phyloP scores from a whole-genome alignment of 35 echinoderm and acorn worm genomes.

The Acanthaster planci region DNA sequence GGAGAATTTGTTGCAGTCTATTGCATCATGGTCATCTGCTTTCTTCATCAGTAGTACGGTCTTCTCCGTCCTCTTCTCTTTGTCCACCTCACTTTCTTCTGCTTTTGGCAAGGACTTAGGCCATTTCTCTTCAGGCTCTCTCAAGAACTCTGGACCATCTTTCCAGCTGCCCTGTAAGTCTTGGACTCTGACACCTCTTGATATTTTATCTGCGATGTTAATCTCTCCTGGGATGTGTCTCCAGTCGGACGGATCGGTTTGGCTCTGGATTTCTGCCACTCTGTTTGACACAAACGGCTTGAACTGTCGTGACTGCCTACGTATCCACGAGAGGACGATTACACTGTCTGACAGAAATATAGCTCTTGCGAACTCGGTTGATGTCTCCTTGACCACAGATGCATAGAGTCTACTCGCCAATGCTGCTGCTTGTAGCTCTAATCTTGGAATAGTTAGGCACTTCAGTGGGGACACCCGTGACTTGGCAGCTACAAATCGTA shows the following conservation, averaged over 20 bases:
- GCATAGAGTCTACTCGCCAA: slow-evolving; percentile 14
- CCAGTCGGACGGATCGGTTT: slow-evolving; percentile 49
- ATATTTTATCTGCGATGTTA: slow-evolving; percentile 69
- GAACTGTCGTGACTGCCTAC: neutral
- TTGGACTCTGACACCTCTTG: slow-evolving; percentile 19
- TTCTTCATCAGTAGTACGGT: neutral
- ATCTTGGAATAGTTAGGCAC: slow-evolving; percentile 8
- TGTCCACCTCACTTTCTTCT: slow-evolving; percentile 1
- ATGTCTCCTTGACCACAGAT: slow-evolving; percentile 40
- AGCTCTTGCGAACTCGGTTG: slow-evolving; percentile 29
- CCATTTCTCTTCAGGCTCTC: slow-evolving; percentile 1
- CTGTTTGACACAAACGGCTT: slow-evolving; percentile 63
- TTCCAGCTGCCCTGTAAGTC: neutral
- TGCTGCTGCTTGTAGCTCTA: slow-evolving; percentile 25
- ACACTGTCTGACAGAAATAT: slow-evolving; percentile 18
- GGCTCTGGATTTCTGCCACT: slow-evolving; percentile 65
- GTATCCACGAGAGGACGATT: slow-evolving; percentile 11
- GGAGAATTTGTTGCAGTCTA: neutral
- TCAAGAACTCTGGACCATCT: slow-evolving; percentile 2
- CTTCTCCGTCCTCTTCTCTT: neutral
- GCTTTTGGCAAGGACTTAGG: slow-evolving; percentile 18
- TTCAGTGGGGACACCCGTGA: slow-evolving; percentile 36
- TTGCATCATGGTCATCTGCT: neutral
- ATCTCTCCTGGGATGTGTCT: slow-evolving; percentile 50
- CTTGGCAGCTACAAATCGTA: neutral